Evolutionary conservation across 2,113 vertebrate genomes (phyloP), one percentile per base, ranked within the genome.

Genomic region (Poeciliopsis turrubarensis): DNA sequence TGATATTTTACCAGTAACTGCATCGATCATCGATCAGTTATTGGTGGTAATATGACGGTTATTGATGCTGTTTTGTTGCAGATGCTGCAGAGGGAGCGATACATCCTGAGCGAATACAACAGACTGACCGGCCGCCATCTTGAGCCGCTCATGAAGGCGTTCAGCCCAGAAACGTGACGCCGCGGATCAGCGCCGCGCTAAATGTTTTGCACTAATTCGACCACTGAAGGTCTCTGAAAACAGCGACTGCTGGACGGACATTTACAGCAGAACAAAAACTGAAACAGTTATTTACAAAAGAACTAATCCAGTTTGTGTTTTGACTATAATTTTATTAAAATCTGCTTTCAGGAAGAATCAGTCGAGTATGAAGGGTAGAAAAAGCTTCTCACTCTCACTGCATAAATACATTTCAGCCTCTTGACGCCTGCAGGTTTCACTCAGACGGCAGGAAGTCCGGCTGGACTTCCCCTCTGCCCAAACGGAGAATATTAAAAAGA

Each of bases 1-100:
- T 8, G 1, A 37, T 12, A 41, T 41, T 41, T 34, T 41, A 41
- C 44, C 5, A 5, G 44, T 47, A 15, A 47, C 5, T 1, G 5
- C 4, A 19, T 17, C 15, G 39, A 41, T 41, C 39, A 14, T n/a
- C n/a, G n/a, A n/a, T n/a, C n/a, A n/a, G n/a, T n/a, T n/a, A 29
- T 29, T 2, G 29, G 3, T 29, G 29, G 39, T 3, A 12, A 0
- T 13, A 17, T 19, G 44, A 47, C 1, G 44, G 17, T 47, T 7
- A 1, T 5, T 14, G 2, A 15, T 41, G 9, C 22, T 32, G 4
- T 60, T 0, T 71, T 11, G 60, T 77, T 77, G 0, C 89, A 98
- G 97, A 99, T 99, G 97, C 91, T 94, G 83, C 94, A 90, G 77
- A 96, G 90, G 70, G 97, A 98, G 88, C 90, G 62, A 68, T 93